Conservation (phyloP, 2,797 vertebrate genomes). For the Acrossocheilus wenchowensis region DNA sequence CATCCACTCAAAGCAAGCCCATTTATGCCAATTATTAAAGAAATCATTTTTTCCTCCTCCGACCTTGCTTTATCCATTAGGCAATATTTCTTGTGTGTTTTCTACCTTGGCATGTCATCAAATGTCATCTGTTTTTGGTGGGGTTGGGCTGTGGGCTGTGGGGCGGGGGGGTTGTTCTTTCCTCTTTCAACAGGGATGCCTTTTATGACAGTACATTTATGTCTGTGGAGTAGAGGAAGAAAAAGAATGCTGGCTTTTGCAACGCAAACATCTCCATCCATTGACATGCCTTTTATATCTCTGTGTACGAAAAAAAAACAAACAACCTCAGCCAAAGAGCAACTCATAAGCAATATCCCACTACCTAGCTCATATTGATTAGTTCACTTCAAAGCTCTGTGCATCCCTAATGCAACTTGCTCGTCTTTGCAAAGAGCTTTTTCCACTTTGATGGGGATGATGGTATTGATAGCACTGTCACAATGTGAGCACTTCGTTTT, state of each 20-base stretch:
- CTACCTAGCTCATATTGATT: slow-evolving; percentile 79
- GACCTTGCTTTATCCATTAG: slow-evolving; percentile 83
- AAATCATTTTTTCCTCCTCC: slow-evolving; percentile 70
- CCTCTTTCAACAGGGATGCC: slow-evolving; percentile 28
- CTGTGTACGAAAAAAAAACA: slow-evolving; percentile 12
- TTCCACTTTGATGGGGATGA: slow-evolving; percentile 83
- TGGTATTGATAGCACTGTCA: slow-evolving; percentile 86
- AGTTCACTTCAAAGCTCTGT: slow-evolving; percentile 81
- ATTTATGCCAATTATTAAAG: slow-evolving; percentile 77
- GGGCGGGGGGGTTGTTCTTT: neutral
- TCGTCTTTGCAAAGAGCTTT: slow-evolving; percentile 81
- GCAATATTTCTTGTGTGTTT: slow-evolving; percentile 60
- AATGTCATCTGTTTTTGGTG: slow-evolving; percentile 44
- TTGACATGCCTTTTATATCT: slow-evolving; percentile 50
- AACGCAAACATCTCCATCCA: slow-evolving; percentile 32
- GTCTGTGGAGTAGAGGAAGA: slow-evolving; percentile 29
- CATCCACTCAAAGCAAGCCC: slow-evolving; percentile 73
- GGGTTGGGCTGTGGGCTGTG: neutral
- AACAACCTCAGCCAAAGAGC: slow-evolving; percentile 50
- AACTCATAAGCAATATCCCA: slow-evolving; percentile 61
- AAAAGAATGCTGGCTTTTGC: slow-evolving; percentile 50
- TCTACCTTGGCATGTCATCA: slow-evolving; percentile 41
- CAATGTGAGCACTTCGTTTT: slow-evolving; percentile 80
- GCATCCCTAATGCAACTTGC: slow-evolving; percentile 82
- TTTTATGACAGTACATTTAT: slow-evolving; percentile 46